Evolutionary conservation across 1,140 invertebrate genomes (phyloP), one percentile per base, ranked within the genome.

Genomic region (Heliconius congener): DNA sequence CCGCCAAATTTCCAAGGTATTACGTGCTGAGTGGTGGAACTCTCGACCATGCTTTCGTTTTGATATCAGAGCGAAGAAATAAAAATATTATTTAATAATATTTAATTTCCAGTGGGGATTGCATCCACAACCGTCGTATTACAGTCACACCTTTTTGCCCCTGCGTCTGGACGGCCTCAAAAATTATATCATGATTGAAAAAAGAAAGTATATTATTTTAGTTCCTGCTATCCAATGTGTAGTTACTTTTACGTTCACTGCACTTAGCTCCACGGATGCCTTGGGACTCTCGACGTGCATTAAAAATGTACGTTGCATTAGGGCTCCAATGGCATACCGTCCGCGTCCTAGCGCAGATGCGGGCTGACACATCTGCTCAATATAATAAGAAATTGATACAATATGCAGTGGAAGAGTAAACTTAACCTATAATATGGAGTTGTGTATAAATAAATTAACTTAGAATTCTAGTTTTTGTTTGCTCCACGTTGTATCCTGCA

Each of bases 281-380:
- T 81, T 78, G 87, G 85, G 90, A 85, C 88, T 88, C 88, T 90
- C 89, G 89, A 90, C 90, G 88, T 87, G 88, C 87, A 91, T 91
- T 91, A 90, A 91, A 91, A 90, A 91, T 90, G 87, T 85, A 91
- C 83, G 86, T 80, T 85, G 84, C 90, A 90, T 91, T 90, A 90
- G 90, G 85, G 87, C 79, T 75, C 83, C 87, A 85, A 89, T 90
- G 81, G 87, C 81, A 71, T 74, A 57, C 55, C 71, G 52, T 39
- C 37, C 71, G 39, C 71, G 52, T 39, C 23, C 74, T 55, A 39
- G 66, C 71, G 55, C 79, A 81, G 79, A 81, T 77, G 75, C 39
- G 60, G 74, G 39, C 75, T 73, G 73, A 39, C 79, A 74, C 79
- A 81, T 71, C 73, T 71, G 72, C 76, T 77, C 78, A 55, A 50